A percentile compares a stretch with the other conserved stretches of the same genome.
Conservation (phyloP, 2,797 vertebrate species). For the Lithobates pipiens region DNA sequence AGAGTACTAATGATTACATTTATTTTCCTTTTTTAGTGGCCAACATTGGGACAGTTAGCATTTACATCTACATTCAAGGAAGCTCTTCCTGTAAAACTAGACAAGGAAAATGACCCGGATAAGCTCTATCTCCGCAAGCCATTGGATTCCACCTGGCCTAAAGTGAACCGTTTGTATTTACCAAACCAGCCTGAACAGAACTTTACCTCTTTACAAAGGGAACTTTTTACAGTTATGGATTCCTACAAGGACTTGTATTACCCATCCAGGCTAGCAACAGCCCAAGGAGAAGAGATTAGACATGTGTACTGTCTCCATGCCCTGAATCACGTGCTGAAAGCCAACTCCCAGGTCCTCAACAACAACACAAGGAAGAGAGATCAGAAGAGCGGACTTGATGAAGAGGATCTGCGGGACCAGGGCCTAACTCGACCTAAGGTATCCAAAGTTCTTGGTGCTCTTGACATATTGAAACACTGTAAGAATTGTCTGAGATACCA, state of each 20-base stretch:
- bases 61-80: slow-evolving; percentile 78
- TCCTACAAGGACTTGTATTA: slow-evolving; percentile 91
- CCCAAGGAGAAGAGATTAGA: slow-evolving; percentile 81
- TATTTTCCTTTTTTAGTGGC: slow-evolving; percentile 80
- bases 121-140: slow-evolving; percentile 84
- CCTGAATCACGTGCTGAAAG: slow-evolving; percentile 93
- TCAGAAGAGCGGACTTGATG: slow-evolving; percentile 71
- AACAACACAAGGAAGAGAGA: slow-evolving; percentile 85
- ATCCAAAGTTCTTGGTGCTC: neutral
- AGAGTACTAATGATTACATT: neutral
- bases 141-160: slow-evolving; percentile 80
- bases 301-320: slow-evolving; percentile 88
- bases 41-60: slow-evolving; percentile 81
- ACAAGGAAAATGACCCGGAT: slow-evolving; percentile 73
- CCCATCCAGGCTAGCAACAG: slow-evolving; percentile 81
- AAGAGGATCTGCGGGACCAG: slow-evolving; percentile 88
- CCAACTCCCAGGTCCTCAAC: slow-evolving; percentile 87
- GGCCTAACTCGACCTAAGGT: slow-evolving; percentile 97
- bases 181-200: slow-evolving; percentile 59
- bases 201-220: slow-evolving; percentile 83
- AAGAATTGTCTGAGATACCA: too few relatives aligned
- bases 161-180: slow-evolving; percentile 76
- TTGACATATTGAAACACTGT: too few relatives aligned
- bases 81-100: slow-evolving; percentile 72
- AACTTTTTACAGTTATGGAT: slow-evolving; percentile 89